Evolutionary conservation across 2,113 vertebrate genomes (phyloP), one percentile per base, ranked within the genome.

Genomic region (Phycodurus eques): DNA sequence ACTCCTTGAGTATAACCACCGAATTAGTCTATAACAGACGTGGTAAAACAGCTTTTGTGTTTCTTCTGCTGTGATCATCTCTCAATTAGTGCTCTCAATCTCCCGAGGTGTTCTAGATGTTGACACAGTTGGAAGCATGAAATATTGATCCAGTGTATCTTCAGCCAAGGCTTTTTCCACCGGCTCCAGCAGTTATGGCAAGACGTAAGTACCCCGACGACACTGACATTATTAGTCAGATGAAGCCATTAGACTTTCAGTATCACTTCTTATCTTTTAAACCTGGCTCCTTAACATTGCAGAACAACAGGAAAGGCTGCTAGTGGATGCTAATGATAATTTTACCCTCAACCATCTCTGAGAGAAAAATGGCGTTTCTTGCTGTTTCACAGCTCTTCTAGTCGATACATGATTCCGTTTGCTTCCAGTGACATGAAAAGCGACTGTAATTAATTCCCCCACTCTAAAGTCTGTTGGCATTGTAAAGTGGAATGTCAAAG

Each of bases 141-240:
- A 83, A 76, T 43, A 79, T 83, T 44, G 64, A 83, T 67, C 51
- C 22, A 3, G 47, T 64, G n/a, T 5, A 64, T 75, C 69, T 60
- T 76, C 33, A 67, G 65, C 59, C 46, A 60, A 49, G 59, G 53
- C 0, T 15, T 31, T 51, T 19, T 7, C 68, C 13, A 51, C n/a
- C 49, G 11, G 7, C 42, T 51, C 49, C 56, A 77, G 31, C 14
- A 43, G 33, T 54, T 31, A 53, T 10, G 53, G 33, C 19, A 51
- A 7, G 9, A 10, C 56, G 8, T 19, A 4, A 35, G 59, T 10
- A 61, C 14, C 35, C 17, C 12, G 19, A 61, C 13, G 3, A 8
- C 27, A 19, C 14, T 9, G 35, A 13, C 27, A 59, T 12, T 31
- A 13, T 47, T 47, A 12, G 27, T 27, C 27, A 27, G 27, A 27